Base-by-base conservation (phyloP, 1,140 invertebrate species). In the Drosophila truncata region DNA sequence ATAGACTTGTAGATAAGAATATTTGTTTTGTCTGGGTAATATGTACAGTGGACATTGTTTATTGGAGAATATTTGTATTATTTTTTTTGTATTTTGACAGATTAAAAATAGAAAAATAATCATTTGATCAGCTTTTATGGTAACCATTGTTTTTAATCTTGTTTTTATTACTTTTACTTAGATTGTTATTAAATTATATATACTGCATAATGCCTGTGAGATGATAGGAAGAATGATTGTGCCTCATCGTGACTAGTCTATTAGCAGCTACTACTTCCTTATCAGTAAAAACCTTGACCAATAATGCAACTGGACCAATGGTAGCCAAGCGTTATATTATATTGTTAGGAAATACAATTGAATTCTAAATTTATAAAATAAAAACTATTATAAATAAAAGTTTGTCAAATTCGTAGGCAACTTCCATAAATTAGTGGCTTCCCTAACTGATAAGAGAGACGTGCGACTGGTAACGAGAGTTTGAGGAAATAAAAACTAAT, bases 201-300 rank as follows among this genome's bases (percentile, higher is more conserved):
- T 41, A 60, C 62, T 60, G 16, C 10, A 41, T 16, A 27, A 59
- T 29, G 55, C 13, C 4, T 29, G 27, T 27, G 16, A 18, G 4
- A n/a, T 39, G 9, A 31, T 63, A 41, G 1, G 16, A 39, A n/a
- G 0, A 41, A 25, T 42, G 18, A 44, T 33, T 35, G 9, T 27
- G 9, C 37, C 10, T 62, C 23, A 62, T 62, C 16, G 20, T 37
- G 41, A 61, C 55, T 66, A 63, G 41, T 27, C 10, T 35, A 66
- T 58, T 13, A 27, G 20, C 6, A 23, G 50, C 14, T 49, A 41
- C n/a, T 58, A 39, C 11, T 31, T 71, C 10, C 41, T 72, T 72
- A 72, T 72, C 69, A 59, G 42, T 33, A 2, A 13, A 58, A 69
- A 59, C 69, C 69, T 72, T 72, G 69, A 47, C 27, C 52, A 49